Base-by-base conservation (phyloP, 2,797 vertebrate species). In the Acanthiza pusilla region DNA sequence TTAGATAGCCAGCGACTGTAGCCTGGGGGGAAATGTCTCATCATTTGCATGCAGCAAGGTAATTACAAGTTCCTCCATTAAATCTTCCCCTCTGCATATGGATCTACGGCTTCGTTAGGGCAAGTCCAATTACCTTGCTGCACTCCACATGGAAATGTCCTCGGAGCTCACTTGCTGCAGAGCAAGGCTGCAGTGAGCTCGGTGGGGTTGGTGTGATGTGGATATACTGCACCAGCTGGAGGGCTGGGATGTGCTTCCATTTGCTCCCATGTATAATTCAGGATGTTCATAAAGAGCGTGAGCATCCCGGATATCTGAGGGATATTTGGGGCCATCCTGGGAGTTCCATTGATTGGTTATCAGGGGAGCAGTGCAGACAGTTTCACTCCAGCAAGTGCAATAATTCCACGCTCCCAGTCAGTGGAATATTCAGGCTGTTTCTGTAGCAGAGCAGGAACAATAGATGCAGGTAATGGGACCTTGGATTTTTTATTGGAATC, bases 41-140 rank as follows among this genome's bases (percentile, higher is more conserved):
- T 83, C 68, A 96, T 97, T 96, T 96, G 92, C 93, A 95, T 93
- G 74, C 72, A 83, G 81, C 75, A 71, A 83, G 91, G 92, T 94
- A 97, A 95, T 96, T 93, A 95, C 91, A 85, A 34, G 15, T 74
- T 70, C 72, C n/a, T 89, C 81, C 70, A 84, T 85, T 96, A 92
- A 92, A 93, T 83, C 94, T 95, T 84, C 8, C 11, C 72, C 57
- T 85, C 79, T 92, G 57, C 88, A 51, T 65, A 70, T 72, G 92
- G 85, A 93, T 96, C 92, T 85, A 53, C 84, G 76, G 81, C 67
- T 92, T 93, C 14, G 34, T 5, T 81, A 85, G 82, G 85, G 81
- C 62, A 80, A 48, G 47, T 85, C 70, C 82, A 92, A 88, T 91
- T 96, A 93, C 89, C 73, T 82, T 66, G 30, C 85, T 77, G 68